These are phyloP conservation scores for Hafferia zeledoni DNA, from an alignment of 2,797 vertebrate genomes.

Conservation along the genomic window DNA sequence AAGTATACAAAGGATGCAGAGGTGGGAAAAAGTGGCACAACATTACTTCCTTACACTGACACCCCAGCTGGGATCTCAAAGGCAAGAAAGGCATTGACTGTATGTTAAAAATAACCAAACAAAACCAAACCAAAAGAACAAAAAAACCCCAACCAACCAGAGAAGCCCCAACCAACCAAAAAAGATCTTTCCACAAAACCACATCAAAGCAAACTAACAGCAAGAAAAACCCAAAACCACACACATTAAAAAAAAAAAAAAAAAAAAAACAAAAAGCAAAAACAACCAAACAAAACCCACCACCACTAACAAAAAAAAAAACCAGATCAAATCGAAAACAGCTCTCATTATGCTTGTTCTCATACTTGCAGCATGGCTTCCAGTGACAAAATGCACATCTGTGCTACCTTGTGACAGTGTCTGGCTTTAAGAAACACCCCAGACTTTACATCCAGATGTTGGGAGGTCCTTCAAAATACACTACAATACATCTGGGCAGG, in stretches of 20 bases:
- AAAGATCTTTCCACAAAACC: neutral
- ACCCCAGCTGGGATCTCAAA: no score
- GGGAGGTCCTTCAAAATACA: neutral
- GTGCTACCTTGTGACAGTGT: neutral
- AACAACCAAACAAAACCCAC: accelerated
- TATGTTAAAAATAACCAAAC: neutral
- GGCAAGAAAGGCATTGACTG: neutral
- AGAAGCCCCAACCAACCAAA: neutral
- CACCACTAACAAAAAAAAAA: neutral
- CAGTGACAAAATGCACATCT: neutral
- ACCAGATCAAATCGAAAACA: neutral
- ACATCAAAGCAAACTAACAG: neutral
- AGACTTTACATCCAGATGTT: accelerated
- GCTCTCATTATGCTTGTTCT: neutral
- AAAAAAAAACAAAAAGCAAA: no score
- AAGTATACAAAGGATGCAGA: neutral
- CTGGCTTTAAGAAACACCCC: neutral
- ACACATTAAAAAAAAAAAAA: neutral
- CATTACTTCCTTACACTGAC: neutral
- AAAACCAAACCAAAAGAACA: neutral
- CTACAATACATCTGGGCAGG: neutral
- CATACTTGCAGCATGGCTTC: neutral
- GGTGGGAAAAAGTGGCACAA: neutral
- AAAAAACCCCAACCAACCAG: neutral
- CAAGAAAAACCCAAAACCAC: neutral